These are phyloP conservation scores for Tetraodon nigroviridis DNA, from an alignment of 2,113 vertebrate genomes.

Conservation along the genomic window DNA sequence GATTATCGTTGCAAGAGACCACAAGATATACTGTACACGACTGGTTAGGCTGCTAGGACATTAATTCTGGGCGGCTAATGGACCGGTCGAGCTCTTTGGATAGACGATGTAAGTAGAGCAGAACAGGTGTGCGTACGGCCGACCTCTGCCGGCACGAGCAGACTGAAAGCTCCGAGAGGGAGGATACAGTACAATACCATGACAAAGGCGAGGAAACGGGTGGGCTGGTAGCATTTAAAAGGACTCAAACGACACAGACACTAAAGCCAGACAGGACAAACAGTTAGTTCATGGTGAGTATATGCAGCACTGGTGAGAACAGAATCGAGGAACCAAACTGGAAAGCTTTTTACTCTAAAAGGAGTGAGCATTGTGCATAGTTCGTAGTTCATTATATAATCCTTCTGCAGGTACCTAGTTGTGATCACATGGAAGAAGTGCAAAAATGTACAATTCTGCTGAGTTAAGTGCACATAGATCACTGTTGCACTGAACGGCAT, in stretches of 20 bases:
- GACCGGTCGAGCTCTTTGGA: constrained; percentile 59
- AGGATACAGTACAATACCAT: constrained; percentile 58
- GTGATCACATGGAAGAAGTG: constrained; percentile 76
- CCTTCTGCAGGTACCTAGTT: constrained; percentile 67
- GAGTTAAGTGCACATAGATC: constrained; percentile 74
- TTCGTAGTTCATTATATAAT: constrained; percentile 70
- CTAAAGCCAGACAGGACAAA: constrained; percentile 64
- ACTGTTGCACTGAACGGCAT: constrained; percentile 76
- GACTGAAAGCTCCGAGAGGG: constrained; percentile 55
- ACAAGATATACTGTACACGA: constrained; percentile 34
- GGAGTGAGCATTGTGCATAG: constrained; percentile 82
- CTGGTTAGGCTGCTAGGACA: constrained; percentile 36
- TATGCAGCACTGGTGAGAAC: constrained; percentile 65
- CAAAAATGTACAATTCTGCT: constrained; percentile 73
- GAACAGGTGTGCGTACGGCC: constrained; percentile 51
- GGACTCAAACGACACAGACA: constrained; percentile 60
- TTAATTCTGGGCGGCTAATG: constrained; percentile 40
- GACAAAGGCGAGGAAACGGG: constrained; percentile 47
- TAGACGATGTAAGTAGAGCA: constrained; percentile 45
- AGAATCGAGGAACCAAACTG: constrained; percentile 45
- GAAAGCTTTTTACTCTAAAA: constrained; percentile 75
- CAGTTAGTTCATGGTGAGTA: constrained; percentile 59
- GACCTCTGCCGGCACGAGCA: constrained; percentile 46
- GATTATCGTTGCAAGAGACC: constrained; percentile 44
- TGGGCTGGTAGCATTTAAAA: constrained; percentile 50